Evolutionary conservation across 1,140 invertebrate genomes (phyloP).

Genomic region (Drosophila santomea): DNA sequence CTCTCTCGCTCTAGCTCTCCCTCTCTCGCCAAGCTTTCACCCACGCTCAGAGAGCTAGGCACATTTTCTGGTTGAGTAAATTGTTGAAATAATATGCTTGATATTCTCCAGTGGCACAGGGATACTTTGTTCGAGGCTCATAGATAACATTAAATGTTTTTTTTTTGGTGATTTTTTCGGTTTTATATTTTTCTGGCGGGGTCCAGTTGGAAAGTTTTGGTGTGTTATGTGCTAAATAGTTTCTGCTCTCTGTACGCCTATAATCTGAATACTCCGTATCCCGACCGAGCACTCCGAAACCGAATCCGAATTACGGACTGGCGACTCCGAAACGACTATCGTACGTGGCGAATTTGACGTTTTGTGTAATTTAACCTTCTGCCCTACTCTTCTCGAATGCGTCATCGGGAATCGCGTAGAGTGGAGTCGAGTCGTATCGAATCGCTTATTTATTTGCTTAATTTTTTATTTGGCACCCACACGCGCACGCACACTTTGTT

Average conservation of each 20-base stretch:
- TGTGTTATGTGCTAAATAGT: slow-evolving; percentile 14
- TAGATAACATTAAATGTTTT: not conserved
- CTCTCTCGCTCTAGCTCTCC: not conserved
- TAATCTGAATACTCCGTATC: slow-evolving; percentile 36
- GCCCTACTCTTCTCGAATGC: slow-evolving; percentile 79
- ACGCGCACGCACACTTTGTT: slow-evolving; percentile 39
- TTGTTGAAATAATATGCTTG: slow-evolving; percentile 37
- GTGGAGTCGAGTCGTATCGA: slow-evolving; percentile 31
- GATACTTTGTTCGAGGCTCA: slow-evolving; percentile 4
- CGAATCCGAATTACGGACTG: slow-evolving; percentile 40
- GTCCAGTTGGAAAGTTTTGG: slow-evolving; percentile 1
- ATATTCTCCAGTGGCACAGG: slow-evolving; percentile 5
- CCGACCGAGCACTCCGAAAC: slow-evolving; percentile 26
- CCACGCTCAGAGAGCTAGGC: slow-evolving; percentile 39
- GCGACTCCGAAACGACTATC: slow-evolving; percentile 47
- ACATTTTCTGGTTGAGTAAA: slow-evolving; percentile 57
- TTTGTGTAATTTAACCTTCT: slow-evolving; percentile 84
- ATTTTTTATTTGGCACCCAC: slow-evolving; percentile 67
- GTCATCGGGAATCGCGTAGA: slow-evolving; percentile 65
- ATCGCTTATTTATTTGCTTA: slow-evolving; percentile 59
- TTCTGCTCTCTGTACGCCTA: slow-evolving; percentile 25
- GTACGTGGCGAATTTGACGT: slow-evolving; percentile 62
- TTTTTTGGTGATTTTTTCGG: too few species aligned
- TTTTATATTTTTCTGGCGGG: not conserved
- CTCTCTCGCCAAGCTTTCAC: slow-evolving; percentile 18